Evolutionary conservation across 2,888 invertebrate genomes (phyloP), one percentile per base, ranked within the genome.

Genomic region (Chrysomela aeneicollis): DNA sequence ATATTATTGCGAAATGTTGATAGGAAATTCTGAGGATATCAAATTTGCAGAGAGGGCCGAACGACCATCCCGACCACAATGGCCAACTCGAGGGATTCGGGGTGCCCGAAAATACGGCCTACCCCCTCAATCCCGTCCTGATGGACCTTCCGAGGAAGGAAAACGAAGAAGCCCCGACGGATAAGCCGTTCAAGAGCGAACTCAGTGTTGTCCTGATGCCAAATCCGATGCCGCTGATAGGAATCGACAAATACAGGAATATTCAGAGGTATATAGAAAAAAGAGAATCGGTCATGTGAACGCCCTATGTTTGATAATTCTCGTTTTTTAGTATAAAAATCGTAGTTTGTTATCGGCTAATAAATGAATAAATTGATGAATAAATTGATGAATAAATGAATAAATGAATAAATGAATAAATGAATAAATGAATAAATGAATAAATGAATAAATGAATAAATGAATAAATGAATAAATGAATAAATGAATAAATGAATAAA

Each of bases 201-300:
- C 66, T 83, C 26, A 83, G 78, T 61, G 82, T 83, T 8, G 82
- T 82, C 1, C 67, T 83, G 58, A 82, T 83, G 80, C 83, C 83
- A 0, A 81, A 81, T 57, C 81, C 83, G 5, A 83, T 83, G 83
- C 81, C 83, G 0, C 67, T 83, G 19, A 76, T 83, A 1, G 83
- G 82, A 19, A 79, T 83, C 51, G 83, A 83, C 53, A 83, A 83
- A 71, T 83, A 83, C 72, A 77, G 76, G 61, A 77, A 80, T 51
- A 74, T 82, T 19, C 77, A 79, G 70, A 76, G 74, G 76, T 76
- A 66, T 62, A 53, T 26, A 22, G n/a, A 17, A 21, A 6, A 21
- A 19, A 21, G n/a, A n/a, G n/a, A n/a, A n/a, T n/a, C n/a, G 42
- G 42, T 15, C 42, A 42, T 15, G 19, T 35, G 50, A 55, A n/a